phyloP scores from a whole-genome alignment of 2,113 vertebrate genomes.

The Lycocorax pyrrhopterus region DNA sequence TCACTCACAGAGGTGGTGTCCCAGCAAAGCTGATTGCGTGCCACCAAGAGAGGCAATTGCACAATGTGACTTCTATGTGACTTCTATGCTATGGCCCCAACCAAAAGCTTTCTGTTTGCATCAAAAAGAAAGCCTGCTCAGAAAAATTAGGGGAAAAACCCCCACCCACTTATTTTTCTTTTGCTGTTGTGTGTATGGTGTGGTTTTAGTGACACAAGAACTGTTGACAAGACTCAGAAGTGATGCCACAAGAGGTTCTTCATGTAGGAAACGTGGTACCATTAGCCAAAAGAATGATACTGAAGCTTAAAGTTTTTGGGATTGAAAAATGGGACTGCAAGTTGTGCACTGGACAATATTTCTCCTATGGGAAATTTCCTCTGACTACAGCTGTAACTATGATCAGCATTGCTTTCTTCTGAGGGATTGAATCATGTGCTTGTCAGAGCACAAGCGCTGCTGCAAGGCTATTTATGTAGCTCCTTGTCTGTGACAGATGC shows the following conservation, averaged over 20 bases:
- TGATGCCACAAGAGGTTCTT: background rate
- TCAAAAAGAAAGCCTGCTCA: background rate
- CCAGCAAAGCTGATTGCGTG: background rate
- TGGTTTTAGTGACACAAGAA: background rate
- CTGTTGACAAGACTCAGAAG: background rate
- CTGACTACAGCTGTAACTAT: background rate
- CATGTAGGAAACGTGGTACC: background rate
- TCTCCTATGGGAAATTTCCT: background rate
- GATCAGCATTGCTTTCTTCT: background rate
- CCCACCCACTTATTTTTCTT: background rate
- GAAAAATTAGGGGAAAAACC: fast-evolving
- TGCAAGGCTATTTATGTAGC: background rate
- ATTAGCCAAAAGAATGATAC: background rate
- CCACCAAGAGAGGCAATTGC: background rate
- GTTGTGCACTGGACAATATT: background rate
- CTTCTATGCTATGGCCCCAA: background rate
- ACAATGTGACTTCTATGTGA: background rate
- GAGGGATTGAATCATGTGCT: background rate
- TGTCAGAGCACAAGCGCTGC: background rate
- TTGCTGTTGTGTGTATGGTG: background rate
- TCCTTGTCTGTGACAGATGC: background rate
- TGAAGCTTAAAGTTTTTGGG: background rate
- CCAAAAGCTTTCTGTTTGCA: background rate
- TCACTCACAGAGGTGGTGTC: background rate
- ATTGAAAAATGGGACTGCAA: background rate